Evolutionary conservation across 2,888 invertebrate genomes (phyloP).

Genomic region (Achlya flavicornis): DNA sequence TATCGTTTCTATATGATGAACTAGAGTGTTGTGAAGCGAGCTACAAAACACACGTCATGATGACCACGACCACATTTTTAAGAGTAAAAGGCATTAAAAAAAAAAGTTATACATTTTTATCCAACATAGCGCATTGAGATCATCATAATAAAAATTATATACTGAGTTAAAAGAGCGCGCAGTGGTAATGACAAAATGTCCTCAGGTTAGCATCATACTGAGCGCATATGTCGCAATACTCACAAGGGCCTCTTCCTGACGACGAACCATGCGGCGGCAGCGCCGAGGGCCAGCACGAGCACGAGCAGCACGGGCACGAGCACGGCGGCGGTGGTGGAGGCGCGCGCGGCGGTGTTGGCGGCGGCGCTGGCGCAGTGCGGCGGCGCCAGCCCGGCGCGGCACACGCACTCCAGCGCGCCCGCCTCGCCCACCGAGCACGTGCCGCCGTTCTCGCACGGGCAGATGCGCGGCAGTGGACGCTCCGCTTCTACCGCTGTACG

Average conservation of each 20-base stretch:
- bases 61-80: too few species aligned
- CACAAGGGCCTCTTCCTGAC: constrained; percentile 93
- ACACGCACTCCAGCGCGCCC: constrained; percentile 86
- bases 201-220: too few species aligned
- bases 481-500: constrained; percentile 87
- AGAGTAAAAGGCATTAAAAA: too few species aligned
- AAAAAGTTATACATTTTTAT: too few species aligned
- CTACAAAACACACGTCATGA: too few species aligned
- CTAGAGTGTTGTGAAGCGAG: too few species aligned
- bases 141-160: too few species aligned
- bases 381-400: constrained; percentile 85
- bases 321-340: constrained; percentile 87
- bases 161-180: too few species aligned
- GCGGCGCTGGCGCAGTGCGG: constrained; percentile 85
- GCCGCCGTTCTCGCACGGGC: constrained; percentile 95
- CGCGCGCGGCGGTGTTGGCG: constrained; percentile 79
- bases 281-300: constrained; percentile 87
- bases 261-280: constrained; percentile 91
- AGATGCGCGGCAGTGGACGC: constrained; percentile 89
- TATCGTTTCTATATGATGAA: too few species aligned
- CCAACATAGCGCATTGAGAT: too few species aligned
- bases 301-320: constrained; percentile 92
- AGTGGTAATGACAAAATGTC: too few species aligned
- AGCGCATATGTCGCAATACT: too few species aligned
- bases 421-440: constrained; percentile 82